Evolutionary conservation across 2,888 invertebrate genomes (phyloP), one percentile per base, ranked within the genome.

Genomic region (Eulithis prunata): DNA sequence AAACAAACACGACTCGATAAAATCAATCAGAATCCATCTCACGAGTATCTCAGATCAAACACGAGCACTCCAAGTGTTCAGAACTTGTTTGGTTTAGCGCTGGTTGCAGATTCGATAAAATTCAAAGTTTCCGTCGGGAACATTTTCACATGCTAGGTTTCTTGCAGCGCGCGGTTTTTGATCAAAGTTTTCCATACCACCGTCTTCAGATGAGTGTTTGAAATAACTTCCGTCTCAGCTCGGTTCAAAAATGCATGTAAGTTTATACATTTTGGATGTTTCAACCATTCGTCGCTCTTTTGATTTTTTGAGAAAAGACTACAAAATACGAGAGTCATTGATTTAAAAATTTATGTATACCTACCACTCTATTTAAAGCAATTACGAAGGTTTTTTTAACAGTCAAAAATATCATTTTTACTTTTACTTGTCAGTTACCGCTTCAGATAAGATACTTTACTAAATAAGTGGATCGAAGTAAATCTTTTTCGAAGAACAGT

Each of bases 121-220:
- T 87, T 79, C 83, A 82, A 88, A 87, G 79, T 86, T 85, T 75
- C 70, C 57, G 72, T 67, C 69, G 77, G 70, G 80, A 83, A 86
- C 78, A 86, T 87, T 86, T 89, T 85, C 86, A 79, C 78, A 78
- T 84, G 79, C 80, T 82, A 76, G 81, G 79, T 85, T 86, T 85
- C 86, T 87, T 79, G 78, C 81, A 83, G 82, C 83, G 85, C 83
- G 88, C 81, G 89, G 89, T 88, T 88, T 88, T 88, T 86, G 84
- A 89, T 90, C 87, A 87, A 90, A 91, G 86, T 91, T 91, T 89
- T 85, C 87, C 85, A 80, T 86, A 85, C 80, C 80, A 76, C 78
- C 45, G 56, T 81, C 77, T 80, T 68, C 77, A 73, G 73, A 76
- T 75, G 79, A 82, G 79, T 79, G 79, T 73, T 70, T 68, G 75